Base-by-base conservation (phyloP, 2,888 invertebrate species). In the Polietes domitor region DNA sequence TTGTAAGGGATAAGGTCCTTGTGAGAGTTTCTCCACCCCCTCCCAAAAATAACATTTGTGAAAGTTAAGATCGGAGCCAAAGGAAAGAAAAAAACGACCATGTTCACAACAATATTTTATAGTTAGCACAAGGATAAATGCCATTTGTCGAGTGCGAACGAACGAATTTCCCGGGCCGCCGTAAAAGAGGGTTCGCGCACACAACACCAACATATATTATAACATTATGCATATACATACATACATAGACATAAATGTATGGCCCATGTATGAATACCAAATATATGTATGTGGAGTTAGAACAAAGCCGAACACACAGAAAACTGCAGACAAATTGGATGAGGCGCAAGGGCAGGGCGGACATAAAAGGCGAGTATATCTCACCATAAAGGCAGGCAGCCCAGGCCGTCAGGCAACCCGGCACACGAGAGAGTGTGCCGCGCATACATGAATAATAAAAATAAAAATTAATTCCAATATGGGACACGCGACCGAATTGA, bases 401-500 rank as follows among this genome's bases (percentile, higher is more conserved):
- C n/a, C n/a, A 12, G n/a, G 6, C 47, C 15, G 3, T n/a, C 47
- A 12, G 12, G 10, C 41, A 2, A 41, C 41, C 2, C 41, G 41
- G 41, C 12, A 10, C 41, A 12, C 15, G 47, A 47, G 58, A 55
- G 37, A 50, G 50, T 50, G 32, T 32, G 24, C 7, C 24, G 47
- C 47, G 47, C 32, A 61, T 75, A 43, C 32, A 75, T 32, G 61
- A 63, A 68, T 53, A 76, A 77, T 79, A 82, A 72, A 58, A 21
- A 77, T 74, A 77, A 74, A 80, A 80, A 71, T 81, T 71, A 74
- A 86, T 86, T 82, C 85, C 75, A 74, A 79, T 86, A 79, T 86
- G 87, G 87, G 87, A 86, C 87, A 87, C 87, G 87, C 87, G 87
- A 85, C 87, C 74, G 83, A 85, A 86, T 81, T 82, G 85, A 79